Evolutionary conservation across 2,797 vertebrate genomes (phyloP).

Genomic region (Brachymystax lenok): DNA sequence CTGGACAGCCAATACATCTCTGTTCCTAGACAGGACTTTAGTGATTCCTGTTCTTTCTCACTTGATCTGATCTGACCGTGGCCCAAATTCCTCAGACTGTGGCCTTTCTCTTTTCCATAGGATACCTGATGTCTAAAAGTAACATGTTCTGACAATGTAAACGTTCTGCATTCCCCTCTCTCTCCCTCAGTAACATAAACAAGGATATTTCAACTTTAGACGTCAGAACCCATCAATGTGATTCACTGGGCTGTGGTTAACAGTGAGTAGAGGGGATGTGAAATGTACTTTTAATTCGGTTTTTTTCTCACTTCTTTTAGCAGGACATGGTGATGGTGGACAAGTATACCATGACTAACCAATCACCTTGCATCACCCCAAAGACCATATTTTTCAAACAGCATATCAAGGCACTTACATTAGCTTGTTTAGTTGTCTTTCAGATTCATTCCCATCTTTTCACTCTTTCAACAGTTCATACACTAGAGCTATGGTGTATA

Average conservation of each 20-base stretch:
- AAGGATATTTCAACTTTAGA: too few relatives aligned
- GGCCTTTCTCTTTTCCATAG: too few relatives aligned
- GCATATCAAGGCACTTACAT: constrained; percentile 48
- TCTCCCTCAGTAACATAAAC: neutral
- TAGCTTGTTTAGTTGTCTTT: neutral
- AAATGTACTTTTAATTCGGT: constrained; percentile 2
- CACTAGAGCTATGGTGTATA: constrained; percentile 8
- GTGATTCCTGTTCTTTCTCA: too few relatives aligned
- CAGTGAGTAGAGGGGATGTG: neutral
- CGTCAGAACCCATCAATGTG: neutral
- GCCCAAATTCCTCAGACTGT: too few relatives aligned
- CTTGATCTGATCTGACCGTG: too few relatives aligned
- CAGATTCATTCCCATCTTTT: constrained; percentile 2
- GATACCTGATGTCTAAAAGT: too few relatives aligned
- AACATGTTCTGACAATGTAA: too few relatives aligned
- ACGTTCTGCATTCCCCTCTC: neutral
- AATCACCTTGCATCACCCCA: constrained; percentile 56
- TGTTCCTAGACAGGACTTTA: too few relatives aligned
- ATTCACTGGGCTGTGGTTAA: neutral
- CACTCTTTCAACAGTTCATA: constrained; percentile 5
- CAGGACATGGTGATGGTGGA: constrained; percentile 37
- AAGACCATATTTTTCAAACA: constrained; percentile 20
- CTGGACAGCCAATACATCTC: too few relatives aligned
- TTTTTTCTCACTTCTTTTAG: constrained; percentile 36
- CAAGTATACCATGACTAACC: constrained; percentile 44